phyloP scores from a whole-genome alignment of 2,888 invertebrate genomes.

The Dyspetes luteomarginatus region DNA sequence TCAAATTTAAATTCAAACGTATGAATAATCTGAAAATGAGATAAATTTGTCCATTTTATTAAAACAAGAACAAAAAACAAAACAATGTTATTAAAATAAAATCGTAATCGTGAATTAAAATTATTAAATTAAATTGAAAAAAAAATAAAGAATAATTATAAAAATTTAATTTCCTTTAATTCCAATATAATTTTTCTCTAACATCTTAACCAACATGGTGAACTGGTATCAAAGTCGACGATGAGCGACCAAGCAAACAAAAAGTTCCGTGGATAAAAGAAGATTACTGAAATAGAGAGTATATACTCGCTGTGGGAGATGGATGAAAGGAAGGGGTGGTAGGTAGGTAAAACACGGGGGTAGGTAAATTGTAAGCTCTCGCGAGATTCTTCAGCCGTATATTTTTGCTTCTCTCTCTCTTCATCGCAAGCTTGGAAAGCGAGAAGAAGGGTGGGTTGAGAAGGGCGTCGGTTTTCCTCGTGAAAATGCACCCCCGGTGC shows the following conservation, averaged over 20 bases:
- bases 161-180: no score
- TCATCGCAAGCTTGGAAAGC: constrained; percentile 19
- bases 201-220: no score
- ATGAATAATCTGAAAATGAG: no score
- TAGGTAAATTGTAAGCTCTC: constrained; percentile 73
- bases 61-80: no score
- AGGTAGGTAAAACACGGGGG: constrained; percentile 9
- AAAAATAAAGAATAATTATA: no score
- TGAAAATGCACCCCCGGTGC: constrained; percentile 74
- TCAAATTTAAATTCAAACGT: no score
- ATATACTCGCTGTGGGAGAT: constrained; percentile 25
- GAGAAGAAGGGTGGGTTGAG: constrained; percentile 45
- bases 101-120: no score
- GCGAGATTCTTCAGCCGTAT: constrained; percentile 74
- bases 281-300: constrained; percentile 23
- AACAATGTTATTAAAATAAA: no score
- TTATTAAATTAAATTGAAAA: no score
- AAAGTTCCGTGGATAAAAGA: background rate
- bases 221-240: background rate
- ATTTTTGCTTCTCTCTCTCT: constrained; percentile 39
- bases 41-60: no score
- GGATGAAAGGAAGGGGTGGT: constrained; percentile 33
- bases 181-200: no score
- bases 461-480: constrained; percentile 24
- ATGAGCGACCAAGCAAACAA: constrained; percentile 7